Conservation (phyloP, 2,113 vertebrate genomes). For the Indicator maculatus region DNA sequence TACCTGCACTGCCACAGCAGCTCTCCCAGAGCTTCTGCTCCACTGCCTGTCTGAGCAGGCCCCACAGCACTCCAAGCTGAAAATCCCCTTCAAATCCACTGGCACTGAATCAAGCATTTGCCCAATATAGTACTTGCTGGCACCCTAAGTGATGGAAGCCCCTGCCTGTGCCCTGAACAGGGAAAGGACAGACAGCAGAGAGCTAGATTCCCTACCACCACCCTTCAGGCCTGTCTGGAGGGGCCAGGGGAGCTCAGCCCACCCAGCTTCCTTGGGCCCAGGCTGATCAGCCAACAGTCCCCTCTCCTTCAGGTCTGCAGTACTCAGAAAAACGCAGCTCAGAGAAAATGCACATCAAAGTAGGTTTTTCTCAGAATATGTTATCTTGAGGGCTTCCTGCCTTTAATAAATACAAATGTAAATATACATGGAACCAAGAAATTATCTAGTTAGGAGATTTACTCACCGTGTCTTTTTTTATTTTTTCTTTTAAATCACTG, state of each 20-base stretch:
- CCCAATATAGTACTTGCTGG: neutral
- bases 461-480: neutral
- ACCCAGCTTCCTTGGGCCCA: rapidly evolving
- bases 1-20: neutral
- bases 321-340: neutral
- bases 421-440: neutral
- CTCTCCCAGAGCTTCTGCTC: neutral
- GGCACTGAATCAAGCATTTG: rapidly evolving
- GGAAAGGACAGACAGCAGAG: neutral
- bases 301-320: neutral
- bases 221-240: neutral
- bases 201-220: neutral
- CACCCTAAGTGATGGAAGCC: neutral
- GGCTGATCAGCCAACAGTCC: neutral
- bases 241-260: neutral
- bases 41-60: neutral
- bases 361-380: neutral
- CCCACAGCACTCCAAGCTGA: neutral
- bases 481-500: neutral
- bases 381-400: neutral
- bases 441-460: neutral
- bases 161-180: neutral
- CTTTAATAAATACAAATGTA: neutral
- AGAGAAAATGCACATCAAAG: neutral
- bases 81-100: neutral